Evolutionary conservation across 2,113 vertebrate genomes (phyloP).

Genomic region (Zosterops pallidus): DNA sequence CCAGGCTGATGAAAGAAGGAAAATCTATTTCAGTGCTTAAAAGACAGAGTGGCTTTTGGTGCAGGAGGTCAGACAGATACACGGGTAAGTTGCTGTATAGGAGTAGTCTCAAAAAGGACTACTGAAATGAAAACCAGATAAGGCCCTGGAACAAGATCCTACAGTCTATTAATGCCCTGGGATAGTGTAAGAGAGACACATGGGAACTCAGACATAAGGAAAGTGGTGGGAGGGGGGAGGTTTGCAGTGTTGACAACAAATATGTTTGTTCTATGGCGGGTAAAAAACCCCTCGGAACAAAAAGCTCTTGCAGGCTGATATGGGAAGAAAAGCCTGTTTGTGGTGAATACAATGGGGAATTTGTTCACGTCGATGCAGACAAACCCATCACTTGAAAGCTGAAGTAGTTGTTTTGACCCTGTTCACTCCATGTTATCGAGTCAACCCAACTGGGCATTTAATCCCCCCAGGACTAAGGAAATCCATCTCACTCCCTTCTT

Average conservation of each 20-base stretch:
- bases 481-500: not conserved
- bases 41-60: conserved; percentile 24
- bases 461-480: not conserved
- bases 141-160: conserved; percentile 46
- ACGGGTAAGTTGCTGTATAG: not conserved
- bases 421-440: not conserved
- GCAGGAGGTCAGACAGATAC: conserved; percentile 54
- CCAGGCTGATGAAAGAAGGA: conserved; percentile 29
- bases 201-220: conserved; percentile 50
- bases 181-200: conserved; percentile 38
- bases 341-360: conserved; percentile 27
- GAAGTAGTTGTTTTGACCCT: not conserved
- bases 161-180: not conserved
- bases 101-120: not conserved
- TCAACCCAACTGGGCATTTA: not conserved
- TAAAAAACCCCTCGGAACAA: not conserved
- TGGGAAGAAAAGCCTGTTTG: conserved; percentile 19
- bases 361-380: not conserved
- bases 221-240: not conserved
- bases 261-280: not conserved
- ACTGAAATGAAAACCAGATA: conserved; percentile 50
- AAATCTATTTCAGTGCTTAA: conserved; percentile 53
- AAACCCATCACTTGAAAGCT: conserved; percentile 33
- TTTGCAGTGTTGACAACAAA: conserved; percentile 20
- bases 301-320: not conserved